phyloP scores from a whole-genome alignment of 2,888 invertebrate genomes.

The Himalopsyche tibetana region DNA sequence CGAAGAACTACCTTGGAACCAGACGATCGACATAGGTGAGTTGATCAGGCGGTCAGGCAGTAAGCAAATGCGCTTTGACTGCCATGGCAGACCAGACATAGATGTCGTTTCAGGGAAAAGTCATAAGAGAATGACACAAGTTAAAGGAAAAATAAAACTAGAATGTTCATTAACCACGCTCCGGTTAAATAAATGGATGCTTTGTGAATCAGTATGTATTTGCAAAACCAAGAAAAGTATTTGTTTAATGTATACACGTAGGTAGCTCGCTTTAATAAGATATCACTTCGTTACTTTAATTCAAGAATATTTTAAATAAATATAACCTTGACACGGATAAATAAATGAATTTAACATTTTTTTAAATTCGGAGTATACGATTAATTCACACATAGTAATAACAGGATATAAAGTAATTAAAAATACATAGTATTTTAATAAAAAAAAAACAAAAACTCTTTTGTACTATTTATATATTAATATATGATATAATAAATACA shows the following conservation, averaged over 20 bases:
- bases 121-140: not conserved
- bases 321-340: too few species aligned
- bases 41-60: constrained; percentile 1
- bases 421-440: too few species aligned
- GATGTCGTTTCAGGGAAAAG: not conserved
- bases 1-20: not conserved
- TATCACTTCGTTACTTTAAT: too few species aligned
- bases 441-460: too few species aligned
- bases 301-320: too few species aligned
- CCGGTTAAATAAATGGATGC: not conserved
- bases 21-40: not conserved
- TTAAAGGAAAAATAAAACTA: not conserved
- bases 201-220: not conserved
- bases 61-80: not conserved
- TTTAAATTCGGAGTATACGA: too few species aligned
- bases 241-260: not conserved
- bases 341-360: too few species aligned
- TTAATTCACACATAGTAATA: too few species aligned
- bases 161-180: not conserved
- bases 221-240: not conserved
- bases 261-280: too few species aligned
- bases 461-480: too few species aligned
- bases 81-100: not conserved
- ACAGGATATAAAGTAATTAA: too few species aligned
- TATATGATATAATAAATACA: too few species aligned